Base-by-base conservation (phyloP, 2,888 invertebrate species). In the Phaonia tiefii region DNA sequence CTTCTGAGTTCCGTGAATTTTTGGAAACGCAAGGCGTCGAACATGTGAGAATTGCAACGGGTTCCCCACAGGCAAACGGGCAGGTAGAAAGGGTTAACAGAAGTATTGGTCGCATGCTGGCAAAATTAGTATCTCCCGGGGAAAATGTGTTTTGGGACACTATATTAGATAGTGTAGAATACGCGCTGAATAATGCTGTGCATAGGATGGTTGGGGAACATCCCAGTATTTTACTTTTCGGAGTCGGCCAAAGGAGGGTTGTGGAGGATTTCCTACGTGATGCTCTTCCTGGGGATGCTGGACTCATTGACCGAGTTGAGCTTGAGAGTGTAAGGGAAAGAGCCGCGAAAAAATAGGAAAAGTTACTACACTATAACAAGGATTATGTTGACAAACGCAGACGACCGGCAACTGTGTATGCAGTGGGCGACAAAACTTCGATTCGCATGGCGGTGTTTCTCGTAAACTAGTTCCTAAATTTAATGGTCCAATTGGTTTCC, bases 1-100 rank as follows among this genome's bases (percentile, higher is more conserved):
- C 84, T 0, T 39, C 5, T 8, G 83, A 84, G n/a, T 86, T 86
- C 73, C 26, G 17, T 7, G n/a, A 22, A 13, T 65, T 65, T 44
- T n/a, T 65, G n/a, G n/a, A n/a, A n/a, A n/a, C n/a, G n/a, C n/a
- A n/a, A n/a, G n/a, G n/a, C n/a, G n/a, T n/a, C n/a, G n/a, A n/a
- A n/a, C n/a, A n/a, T n/a, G n/a, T n/a, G n/a, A n/a, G n/a, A n/a
- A n/a, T n/a, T n/a, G n/a, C 71, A 25, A 77, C 77, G 39, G 77
- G 71, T 65, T 72, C 71, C 7, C 71, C 65, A 39, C 74, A 77
- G 70, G 80, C 80, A 0, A 80, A 76, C 58, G 80, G 79, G 0
- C 79, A 78, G 49, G 82, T 76, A 56, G n/a, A n/a, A n/a, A n/a
- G n/a, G n/a, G n/a, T n/a, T n/a, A n/a, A n/a, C n/a, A n/a, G n/a